Evolutionary conservation across 1,140 invertebrate genomes (phyloP), one percentile per base, ranked within the genome.

Genomic region (Octopus bimaculoides): DNA sequence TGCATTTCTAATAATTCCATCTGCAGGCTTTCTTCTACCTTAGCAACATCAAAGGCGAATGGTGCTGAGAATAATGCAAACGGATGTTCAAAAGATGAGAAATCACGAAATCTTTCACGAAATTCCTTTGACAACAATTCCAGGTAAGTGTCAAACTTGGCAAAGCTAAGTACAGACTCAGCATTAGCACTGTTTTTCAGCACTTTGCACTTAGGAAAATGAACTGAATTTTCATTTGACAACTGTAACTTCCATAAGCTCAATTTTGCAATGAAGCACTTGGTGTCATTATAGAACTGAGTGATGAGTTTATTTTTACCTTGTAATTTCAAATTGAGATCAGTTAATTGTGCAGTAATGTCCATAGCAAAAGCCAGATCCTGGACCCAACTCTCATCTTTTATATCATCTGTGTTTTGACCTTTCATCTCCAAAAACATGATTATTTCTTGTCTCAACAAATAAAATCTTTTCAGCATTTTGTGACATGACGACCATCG

Each of bases 321-420:
- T 79, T 79, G 61, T 75, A 79, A 79, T 78, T 79, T 76, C 77
- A 78, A 78, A 69, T 78, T 78, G 20, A 78, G 77, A 78, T 73
- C 77, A 73, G 14, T 78, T 78, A 79, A 79, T 41, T 79, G 78
- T 79, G 73, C 78, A 78, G 74, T 78, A 79, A 79, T 76, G 52
- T 77, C 75, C 77, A 78, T 5, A 78, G 69, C 69, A 79, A 79
- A 79, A 77, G 78, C 78, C 55, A 79, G 75, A 79, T 79, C 75
- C 74, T 79, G 78, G 78, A 79, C 2, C 54, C 73, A 79, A 77
- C 78, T 78, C 26, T 77, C 78, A 77, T 79, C 78, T 79, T 79
- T 79, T 79, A 79, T 79, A 78, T 79, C 78, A 79, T 79, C 56
- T 79, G 56, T 79, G 17, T 79, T 79, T 73, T 79, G 26, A 75